A percentile compares a stretch with the other conserved stretches of the same genome.
phyloP scores from a whole-genome alignment of 2,113 vertebrate species.

The Ammospiza caudacuta region DNA sequence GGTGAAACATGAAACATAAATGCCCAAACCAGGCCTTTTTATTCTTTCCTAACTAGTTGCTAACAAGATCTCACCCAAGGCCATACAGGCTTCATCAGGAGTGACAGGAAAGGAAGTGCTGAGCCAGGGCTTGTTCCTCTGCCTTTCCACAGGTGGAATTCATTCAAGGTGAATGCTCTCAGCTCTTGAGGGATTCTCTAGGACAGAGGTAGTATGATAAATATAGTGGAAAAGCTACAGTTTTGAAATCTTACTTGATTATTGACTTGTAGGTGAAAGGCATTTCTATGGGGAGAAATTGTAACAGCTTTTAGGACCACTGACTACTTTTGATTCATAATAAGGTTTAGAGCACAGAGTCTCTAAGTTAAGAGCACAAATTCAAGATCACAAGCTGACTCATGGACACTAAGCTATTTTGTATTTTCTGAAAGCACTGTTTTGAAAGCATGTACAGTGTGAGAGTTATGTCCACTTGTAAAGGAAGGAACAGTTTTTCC shows the following conservation, averaged over 20 bases:
- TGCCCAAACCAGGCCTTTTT: background rate
- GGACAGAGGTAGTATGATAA: background rate
- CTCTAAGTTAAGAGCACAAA: background rate
- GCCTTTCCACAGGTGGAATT: background rate
- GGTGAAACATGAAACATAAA: background rate
- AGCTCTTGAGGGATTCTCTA: background rate
- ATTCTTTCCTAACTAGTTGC: background rate
- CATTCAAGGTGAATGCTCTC: background rate
- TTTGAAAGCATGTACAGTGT: background rate
- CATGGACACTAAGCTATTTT: background rate
- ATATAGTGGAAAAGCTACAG: background rate
- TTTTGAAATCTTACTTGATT: background rate
- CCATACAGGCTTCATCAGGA: background rate
- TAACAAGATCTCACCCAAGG: background rate
- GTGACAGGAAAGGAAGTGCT: background rate
- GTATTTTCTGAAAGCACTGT: background rate
- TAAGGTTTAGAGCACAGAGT: background rate
- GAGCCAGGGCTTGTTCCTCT: background rate
- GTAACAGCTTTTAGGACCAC: background rate
- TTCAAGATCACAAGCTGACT: background rate
- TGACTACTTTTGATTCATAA: background rate
- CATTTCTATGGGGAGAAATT: background rate
- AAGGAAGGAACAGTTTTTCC: background rate
- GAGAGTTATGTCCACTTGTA: background rate
- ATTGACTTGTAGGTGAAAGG: background rate